Evolutionary conservation across 1,140 invertebrate genomes (phyloP).

Genomic region (Odontomachus brunneus): DNA sequence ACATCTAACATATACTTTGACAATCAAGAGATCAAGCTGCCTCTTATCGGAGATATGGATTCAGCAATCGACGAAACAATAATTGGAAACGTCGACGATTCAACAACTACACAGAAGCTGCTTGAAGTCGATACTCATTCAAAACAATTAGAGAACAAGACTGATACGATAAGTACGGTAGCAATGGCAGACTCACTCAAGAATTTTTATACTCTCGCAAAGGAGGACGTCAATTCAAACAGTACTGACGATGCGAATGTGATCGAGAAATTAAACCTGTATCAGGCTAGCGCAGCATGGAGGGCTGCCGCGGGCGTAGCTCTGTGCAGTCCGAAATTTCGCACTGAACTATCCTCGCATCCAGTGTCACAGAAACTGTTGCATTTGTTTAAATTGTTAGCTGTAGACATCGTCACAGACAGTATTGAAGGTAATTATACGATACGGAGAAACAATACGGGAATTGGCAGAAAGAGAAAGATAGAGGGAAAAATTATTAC

Average conservation of each 20-base stretch:
- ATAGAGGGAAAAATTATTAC: neutral
- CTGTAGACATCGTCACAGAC: slow-evolving; percentile 77
- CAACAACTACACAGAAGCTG: neutral
- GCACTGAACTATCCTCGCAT: slow-evolving; percentile 82
- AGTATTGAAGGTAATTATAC: slow-evolving; percentile 76
- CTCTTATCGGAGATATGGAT: neutral
- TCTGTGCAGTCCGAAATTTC: slow-evolving; percentile 87
- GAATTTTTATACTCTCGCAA: slow-evolving; percentile 2
- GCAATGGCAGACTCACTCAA: neutral
- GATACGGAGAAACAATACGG: no score
- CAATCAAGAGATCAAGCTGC: slow-evolving; percentile 8
- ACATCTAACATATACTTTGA: neutral
- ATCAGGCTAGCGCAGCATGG: slow-evolving; percentile 85
- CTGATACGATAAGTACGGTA: slow-evolving; percentile 27
- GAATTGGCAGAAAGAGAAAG: no score
- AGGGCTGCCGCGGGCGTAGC: slow-evolving; percentile 86
- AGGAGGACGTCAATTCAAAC: neutral
- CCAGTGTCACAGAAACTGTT: slow-evolving; percentile 69
- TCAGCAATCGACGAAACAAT: neutral
- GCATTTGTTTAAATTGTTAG: slow-evolving; percentile 76
- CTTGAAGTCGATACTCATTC: neutral
- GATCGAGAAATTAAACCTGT: slow-evolving; percentile 71
- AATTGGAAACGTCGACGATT: neutral
- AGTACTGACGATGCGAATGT: neutral
- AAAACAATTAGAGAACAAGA: slow-evolving; percentile 45